Evolutionary conservation across 2,113 vertebrate species (phyloP).

Genomic region (Fregetta grallaria): DNA sequence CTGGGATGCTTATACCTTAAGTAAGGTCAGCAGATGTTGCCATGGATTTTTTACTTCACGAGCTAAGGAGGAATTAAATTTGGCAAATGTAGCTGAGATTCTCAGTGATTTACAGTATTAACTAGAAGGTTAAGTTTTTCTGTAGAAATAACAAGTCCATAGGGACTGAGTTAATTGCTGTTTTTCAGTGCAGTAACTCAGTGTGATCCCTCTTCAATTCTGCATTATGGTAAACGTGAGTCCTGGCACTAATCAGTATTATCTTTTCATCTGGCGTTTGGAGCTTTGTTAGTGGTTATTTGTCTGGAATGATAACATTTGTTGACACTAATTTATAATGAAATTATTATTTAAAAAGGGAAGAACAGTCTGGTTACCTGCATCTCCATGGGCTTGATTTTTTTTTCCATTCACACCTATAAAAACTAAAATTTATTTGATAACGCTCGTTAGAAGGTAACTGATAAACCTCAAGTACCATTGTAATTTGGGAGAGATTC

Average conservation of each 20-base stretch:
- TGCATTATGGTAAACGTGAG: neutral
- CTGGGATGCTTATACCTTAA: neutral
- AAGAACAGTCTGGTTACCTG: neutral
- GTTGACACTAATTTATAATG: constrained; percentile 2
- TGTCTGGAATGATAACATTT: constrained; percentile 34
- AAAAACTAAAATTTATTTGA: constrained; percentile 26
- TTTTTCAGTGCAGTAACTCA: constrained; percentile 1
- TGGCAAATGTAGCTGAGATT: neutral
- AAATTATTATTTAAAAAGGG: neutral
- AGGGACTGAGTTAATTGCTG: constrained; percentile 22
- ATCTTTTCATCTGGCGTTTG: constrained; percentile 14
- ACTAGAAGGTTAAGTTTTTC: neutral
- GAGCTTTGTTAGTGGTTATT: constrained; percentile 1
- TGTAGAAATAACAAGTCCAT: neutral
- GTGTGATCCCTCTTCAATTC: neutral
- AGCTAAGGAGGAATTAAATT: neutral
- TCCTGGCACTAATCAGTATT: constrained; percentile 11
- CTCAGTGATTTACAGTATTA: neutral
- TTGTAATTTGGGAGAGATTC: neutral
- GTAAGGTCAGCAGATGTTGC: constrained; percentile 8
- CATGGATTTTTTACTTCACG: neutral
- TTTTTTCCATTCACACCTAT: neutral
- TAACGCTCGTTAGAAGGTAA: neutral
- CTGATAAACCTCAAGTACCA: neutral
- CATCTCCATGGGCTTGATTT: neutral